Evolutionary conservation across 2,888 invertebrate species (phyloP).

Genomic region (Dynastes tityus): DNA sequence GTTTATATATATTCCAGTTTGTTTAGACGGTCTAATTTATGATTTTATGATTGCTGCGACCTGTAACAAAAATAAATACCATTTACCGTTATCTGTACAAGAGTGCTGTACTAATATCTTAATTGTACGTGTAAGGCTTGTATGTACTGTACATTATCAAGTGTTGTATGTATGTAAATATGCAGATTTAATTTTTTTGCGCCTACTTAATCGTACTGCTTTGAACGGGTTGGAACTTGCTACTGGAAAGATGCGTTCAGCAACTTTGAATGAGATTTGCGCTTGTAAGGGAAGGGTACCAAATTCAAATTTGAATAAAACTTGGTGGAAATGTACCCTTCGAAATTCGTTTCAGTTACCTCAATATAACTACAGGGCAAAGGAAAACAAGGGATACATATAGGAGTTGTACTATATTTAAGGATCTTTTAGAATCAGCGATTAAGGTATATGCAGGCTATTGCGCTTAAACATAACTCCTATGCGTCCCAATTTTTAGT

Average conservation of each 20-base stretch:
- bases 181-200: slow-evolving; percentile 7
- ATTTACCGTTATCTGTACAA: background rate
- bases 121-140: background rate
- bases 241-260: no score
- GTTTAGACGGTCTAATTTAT: slow-evolving; percentile 47
- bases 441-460: no score
- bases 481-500: no score
- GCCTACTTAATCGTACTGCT: background rate
- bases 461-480: no score
- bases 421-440: no score
- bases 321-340: no score
- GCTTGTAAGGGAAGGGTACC: background rate
- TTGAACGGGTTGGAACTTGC: no score
- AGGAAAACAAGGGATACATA: no score
- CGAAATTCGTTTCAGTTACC: no score
- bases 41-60: slow-evolving; percentile 46
- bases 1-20: slow-evolving; percentile 40
- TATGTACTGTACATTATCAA: background rate
- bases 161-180: slow-evolving; percentile 6
- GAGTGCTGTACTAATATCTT: slow-evolving; percentile 20
- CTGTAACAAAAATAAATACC: slow-evolving; percentile 49
- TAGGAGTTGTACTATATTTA: no score
- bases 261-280: background rate
- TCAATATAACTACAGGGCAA: no score
- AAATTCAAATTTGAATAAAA: no score